A percentile compares a stretch with the other conserved stretches of the same genome.
Evolutionary conservation across 2,888 invertebrate genomes (phyloP).

Genomic region (Nineta flava): DNA sequence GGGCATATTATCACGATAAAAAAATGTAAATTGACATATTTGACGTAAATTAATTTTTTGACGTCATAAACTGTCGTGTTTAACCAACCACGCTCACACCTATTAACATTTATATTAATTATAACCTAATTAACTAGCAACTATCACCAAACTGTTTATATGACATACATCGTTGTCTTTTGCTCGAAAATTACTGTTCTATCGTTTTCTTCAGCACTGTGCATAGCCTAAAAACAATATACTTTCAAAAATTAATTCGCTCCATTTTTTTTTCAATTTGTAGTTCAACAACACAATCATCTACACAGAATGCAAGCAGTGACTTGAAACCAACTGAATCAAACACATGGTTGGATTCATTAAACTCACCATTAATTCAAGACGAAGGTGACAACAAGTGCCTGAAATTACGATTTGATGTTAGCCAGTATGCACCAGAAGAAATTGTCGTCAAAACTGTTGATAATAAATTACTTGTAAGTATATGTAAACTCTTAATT

Average conservation of each 20-base stretch:
- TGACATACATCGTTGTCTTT: no score
- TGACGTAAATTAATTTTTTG: no score
- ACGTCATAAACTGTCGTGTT: no score
- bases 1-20: no score
- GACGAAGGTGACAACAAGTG: slow-evolving; percentile 89
- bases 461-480: slow-evolving; percentile 89
- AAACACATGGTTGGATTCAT: slow-evolving; percentile 63
- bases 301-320: slow-evolving; percentile 40
- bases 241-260: neutral
- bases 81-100: no score
- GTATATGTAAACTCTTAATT: slow-evolving; percentile 19
- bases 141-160: no score
- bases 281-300: slow-evolving; percentile 48
- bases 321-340: slow-evolving; percentile 37
- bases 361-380: slow-evolving; percentile 86
- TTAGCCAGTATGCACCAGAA: slow-evolving; percentile 91
- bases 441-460: slow-evolving; percentile 98
- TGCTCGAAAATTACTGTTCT: no score
- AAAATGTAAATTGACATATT: no score
- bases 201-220: no score
- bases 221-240: no score
- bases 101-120: no score
- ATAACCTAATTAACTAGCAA: no score
- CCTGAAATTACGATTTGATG: slow-evolving; percentile 90
- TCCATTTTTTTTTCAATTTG: slow-evolving; percentile 20